Percentiles rank a stretch among this genome's conserved stretches.
phyloP scores from a whole-genome alignment of 2,113 vertebrate species.

The Ptychochromis oligacanthus region DNA sequence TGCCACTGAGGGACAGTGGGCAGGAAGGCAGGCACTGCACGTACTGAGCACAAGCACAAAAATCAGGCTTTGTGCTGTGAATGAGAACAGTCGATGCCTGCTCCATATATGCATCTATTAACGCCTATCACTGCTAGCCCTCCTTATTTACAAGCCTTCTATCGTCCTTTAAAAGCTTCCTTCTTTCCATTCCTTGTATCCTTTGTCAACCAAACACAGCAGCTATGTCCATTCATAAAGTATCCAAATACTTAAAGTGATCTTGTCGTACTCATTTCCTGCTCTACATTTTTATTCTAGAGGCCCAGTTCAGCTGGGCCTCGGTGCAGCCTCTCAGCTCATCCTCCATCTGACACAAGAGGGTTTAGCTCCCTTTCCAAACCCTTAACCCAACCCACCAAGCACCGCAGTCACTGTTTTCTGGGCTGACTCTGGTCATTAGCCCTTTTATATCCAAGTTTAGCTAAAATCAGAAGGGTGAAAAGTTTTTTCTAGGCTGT shows the following conservation, averaged over 20 bases:
- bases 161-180: neutral
- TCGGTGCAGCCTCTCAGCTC: neutral
- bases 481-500: too few relatives aligned
- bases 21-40: slow-evolving; percentile 20
- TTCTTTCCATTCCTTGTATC: neutral
- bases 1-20: neutral
- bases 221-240: neutral
- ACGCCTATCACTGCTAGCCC: neutral
- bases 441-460: neutral
- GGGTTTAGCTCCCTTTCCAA: neutral
- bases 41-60: neutral
- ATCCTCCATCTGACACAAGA: neutral
- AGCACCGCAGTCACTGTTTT: neutral
- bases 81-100: neutral
- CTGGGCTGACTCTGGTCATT: neutral
- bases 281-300: neutral
- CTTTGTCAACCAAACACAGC: neutral
- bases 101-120: neutral
- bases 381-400: neutral
- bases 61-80: neutral
- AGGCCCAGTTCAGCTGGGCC: neutral
- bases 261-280: neutral
- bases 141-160: neutral
- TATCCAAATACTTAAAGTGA: neutral
- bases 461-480: neutral